Percentiles rank a stretch among this genome's conserved stretches.
These are phyloP conservation scores for Equus quagga DNA, from an alignment of 2,113 vertebrate species.

Conservation along the genomic window DNA sequence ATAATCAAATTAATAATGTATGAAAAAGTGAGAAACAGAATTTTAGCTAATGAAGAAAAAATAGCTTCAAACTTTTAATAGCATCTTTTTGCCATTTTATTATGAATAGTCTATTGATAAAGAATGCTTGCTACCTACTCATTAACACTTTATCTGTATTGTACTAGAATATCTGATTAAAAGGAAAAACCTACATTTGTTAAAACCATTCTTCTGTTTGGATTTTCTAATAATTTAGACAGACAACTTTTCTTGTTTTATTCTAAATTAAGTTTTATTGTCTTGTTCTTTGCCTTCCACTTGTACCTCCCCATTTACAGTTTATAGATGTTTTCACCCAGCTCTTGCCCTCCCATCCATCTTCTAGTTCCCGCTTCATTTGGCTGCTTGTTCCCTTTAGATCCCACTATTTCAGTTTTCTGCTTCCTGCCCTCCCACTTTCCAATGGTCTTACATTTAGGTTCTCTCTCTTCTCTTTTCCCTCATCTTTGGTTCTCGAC, in stretches of 20 bases:
- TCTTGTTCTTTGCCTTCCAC: slow-evolving; percentile 31
- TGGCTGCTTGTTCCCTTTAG: neutral
- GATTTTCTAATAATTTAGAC: slow-evolving; percentile 31
- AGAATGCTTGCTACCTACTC: neutral
- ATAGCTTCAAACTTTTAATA: slow-evolving; percentile 22
- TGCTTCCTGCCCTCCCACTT: neutral
- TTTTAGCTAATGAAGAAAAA: slow-evolving; percentile 11
- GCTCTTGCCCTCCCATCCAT: neutral
- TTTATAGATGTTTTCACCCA: neutral
- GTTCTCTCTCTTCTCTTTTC: neutral
- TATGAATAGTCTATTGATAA: slow-evolving; percentile 32
- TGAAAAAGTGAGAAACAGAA: neutral
- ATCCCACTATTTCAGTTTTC: neutral
- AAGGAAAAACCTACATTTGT: slow-evolving; percentile 22
- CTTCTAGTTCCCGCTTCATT: neutral
- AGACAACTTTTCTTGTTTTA: neutral
- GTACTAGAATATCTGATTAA: neutral
- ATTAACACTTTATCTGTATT: neutral
- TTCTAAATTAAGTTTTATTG: slow-evolving; percentile 32
- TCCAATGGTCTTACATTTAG: neutral
- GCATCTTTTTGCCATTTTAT: slow-evolving; percentile 24
- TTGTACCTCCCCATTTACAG: neutral
- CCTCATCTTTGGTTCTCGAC: slow-evolving; percentile 10
- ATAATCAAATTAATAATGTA: slow-evolving; percentile 24
- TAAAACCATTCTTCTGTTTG: slow-evolving; percentile 33